Percentiles rank a stretch among this genome's conserved stretches.
Evolutionary conservation across 2,797 vertebrate species (phyloP).

Genomic region (Otus scops): DNA sequence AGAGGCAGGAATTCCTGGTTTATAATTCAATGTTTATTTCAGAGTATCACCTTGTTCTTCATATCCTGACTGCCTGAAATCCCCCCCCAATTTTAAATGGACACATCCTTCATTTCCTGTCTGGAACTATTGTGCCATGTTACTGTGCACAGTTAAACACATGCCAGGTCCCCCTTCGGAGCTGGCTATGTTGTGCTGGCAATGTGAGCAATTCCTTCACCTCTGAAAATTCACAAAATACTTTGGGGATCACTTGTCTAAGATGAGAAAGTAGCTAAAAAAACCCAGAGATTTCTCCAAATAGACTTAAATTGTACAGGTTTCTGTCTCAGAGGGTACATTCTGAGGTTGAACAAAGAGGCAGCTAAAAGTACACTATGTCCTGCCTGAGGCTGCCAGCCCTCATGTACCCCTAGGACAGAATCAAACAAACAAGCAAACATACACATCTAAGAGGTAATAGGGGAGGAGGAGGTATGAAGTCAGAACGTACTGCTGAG

Average conservation of each 20-base stretch:
- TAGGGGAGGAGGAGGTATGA: constrained; percentile 57
- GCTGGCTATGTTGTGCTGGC: not conserved
- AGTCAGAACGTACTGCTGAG: constrained; percentile 71
- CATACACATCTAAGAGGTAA: constrained; percentile 29
- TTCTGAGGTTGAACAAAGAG: not conserved
- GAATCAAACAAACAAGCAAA: constrained; percentile 66
- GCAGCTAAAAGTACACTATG: constrained; percentile 25
- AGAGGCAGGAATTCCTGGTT: constrained; percentile 69
- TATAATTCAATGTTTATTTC: constrained; percentile 66
- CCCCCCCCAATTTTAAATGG: constrained; percentile 14
- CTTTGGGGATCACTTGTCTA: not conserved
- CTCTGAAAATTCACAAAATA: not conserved
- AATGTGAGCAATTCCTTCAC: not conserved
- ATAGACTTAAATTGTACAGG: not conserved
- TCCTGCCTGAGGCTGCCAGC: constrained; percentile 50
- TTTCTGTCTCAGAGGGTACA: constrained; percentile 16
- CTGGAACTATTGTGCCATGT: not conserved
- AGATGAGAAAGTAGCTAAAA: not conserved
- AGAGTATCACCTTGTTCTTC: constrained; percentile 59
- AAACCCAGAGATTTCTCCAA: not conserved
- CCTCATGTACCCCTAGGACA: not conserved
- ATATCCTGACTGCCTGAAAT: constrained; percentile 52
- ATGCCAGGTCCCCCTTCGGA: not conserved
- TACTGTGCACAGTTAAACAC: not conserved
- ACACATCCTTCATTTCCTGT: constrained; percentile 57